These are phyloP conservation scores for Tigriopus californicus DNA, from an alignment of 2,888 invertebrate genomes.

Conservation along the genomic window DNA sequence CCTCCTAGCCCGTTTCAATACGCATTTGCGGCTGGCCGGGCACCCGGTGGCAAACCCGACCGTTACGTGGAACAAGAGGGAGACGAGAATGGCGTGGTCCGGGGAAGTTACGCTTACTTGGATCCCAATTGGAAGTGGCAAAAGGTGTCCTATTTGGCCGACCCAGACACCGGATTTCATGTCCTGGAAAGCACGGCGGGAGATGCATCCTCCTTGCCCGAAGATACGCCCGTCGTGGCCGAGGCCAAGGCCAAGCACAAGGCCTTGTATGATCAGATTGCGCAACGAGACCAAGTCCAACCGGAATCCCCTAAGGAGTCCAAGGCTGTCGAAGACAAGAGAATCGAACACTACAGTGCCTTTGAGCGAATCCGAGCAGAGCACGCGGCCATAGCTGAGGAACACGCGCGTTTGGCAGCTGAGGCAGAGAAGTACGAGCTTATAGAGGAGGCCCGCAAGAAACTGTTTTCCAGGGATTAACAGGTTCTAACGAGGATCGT, in stretches of 20 bases:
- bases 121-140: conserved; percentile 10
- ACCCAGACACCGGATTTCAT: conserved; percentile 5
- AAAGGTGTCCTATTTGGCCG: conserved; percentile 3
- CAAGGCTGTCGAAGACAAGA: not conserved
- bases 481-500: no score
- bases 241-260: not conserved
- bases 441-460: no score
- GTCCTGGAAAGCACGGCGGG: not conserved
- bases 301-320: not conserved
- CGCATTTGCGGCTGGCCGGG: conserved; percentile 2
- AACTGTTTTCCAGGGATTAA: no score
- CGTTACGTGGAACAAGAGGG: conserved; percentile 2
- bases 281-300: not conserved
- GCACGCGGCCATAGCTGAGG: not conserved
- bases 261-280: not conserved
- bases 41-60: conserved; percentile 10
- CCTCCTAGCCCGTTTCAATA: conserved; percentile 7
- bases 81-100: not conserved
- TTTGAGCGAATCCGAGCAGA: not conserved
- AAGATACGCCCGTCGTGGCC: not conserved
- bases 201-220: not conserved
- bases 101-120: conserved; percentile 3
- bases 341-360: not conserved
- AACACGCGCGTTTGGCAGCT: not conserved
- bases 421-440: no score